A percentile compares a stretch with the other conserved stretches of the same genome.
Evolutionary conservation across 2,113 vertebrate species (phyloP).

Genomic region (Protomyctophum bolini): DNA sequence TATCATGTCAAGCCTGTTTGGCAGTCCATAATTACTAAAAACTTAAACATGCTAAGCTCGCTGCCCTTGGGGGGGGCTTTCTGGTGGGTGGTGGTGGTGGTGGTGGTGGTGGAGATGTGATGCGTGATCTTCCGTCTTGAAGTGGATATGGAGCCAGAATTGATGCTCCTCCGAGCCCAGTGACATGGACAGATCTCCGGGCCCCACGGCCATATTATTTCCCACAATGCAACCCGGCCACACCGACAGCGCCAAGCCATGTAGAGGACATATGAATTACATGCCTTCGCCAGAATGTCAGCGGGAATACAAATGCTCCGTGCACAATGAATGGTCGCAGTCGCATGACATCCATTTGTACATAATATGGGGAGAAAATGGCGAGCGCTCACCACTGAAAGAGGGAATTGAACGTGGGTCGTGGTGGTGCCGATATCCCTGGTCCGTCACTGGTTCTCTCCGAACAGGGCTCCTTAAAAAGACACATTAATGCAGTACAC

Average conservation of each 20-base stretch:
- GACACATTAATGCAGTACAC: too few relatives aligned
- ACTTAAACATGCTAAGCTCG: slow-evolving; percentile 77
- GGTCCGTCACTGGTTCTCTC: slow-evolving; percentile 57
- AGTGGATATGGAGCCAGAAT: slow-evolving; percentile 76
- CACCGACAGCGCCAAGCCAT: slow-evolving; percentile 69
- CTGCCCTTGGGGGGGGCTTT: slow-evolving; percentile 57
- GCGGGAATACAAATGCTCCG: slow-evolving; percentile 70
- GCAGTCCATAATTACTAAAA: slow-evolving; percentile 78
- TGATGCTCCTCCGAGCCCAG: slow-evolving; percentile 77
- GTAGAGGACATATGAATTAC: slow-evolving; percentile 73
- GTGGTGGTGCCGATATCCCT: slow-evolving; percentile 61
- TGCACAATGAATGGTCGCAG: slow-evolving; percentile 73
- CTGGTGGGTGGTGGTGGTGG: slow-evolving; percentile 64
- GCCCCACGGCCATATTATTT: slow-evolving; percentile 71
- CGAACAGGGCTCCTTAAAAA: slow-evolving; percentile 70
- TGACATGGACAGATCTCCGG: slow-evolving; percentile 75
- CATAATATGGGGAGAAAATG: slow-evolving; percentile 51
- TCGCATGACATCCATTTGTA: slow-evolving; percentile 67
- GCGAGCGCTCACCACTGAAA: slow-evolving; percentile 78
- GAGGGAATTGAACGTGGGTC: slow-evolving; percentile 62
- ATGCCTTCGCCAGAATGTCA: slow-evolving; percentile 63
- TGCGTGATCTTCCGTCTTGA: slow-evolving; percentile 70
- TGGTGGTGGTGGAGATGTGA: slow-evolving; percentile 62
- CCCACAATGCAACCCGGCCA: slow-evolving; percentile 74
- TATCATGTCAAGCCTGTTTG: slow-evolving; percentile 70